These are phyloP conservation scores for Hypena proboscidalis DNA, from an alignment of 2,888 invertebrate genomes.

Conservation along the genomic window DNA sequence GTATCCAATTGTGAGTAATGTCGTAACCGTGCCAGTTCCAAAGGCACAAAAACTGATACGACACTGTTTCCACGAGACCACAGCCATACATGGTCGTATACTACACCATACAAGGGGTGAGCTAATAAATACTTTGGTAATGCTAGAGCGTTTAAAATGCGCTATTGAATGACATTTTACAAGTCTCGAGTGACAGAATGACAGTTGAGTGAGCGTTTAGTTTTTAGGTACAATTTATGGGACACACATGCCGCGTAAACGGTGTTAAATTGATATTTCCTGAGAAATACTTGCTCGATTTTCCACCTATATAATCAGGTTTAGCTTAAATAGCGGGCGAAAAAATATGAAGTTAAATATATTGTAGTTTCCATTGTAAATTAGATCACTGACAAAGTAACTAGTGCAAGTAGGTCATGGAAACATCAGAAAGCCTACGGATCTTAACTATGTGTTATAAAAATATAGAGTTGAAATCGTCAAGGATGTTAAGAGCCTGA, in stretches of 20 bases:
- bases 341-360: too few species aligned
- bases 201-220: slow-evolving; percentile 24
- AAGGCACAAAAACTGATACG: slow-evolving; percentile 59
- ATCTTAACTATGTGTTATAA: too few species aligned
- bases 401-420: too few species aligned
- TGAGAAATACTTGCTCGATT: too few species aligned
- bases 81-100: slow-evolving; percentile 64
- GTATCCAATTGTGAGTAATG: slow-evolving; percentile 44
- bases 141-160: slow-evolving; percentile 39
- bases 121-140: slow-evolving; percentile 51
- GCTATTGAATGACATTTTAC: slow-evolving; percentile 35
- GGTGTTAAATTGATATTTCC: too few species aligned
- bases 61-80: slow-evolving; percentile 70
- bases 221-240: slow-evolving; percentile 17
- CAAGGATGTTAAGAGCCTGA: too few species aligned
- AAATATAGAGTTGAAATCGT: too few species aligned
- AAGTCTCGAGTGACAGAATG: slow-evolving; percentile 32
- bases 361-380: too few species aligned
- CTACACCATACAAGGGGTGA: slow-evolving; percentile 51
- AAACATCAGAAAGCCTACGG: too few species aligned
- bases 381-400: too few species aligned
- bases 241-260: neutral
- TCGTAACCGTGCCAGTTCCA: slow-evolving; percentile 48
- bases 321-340: too few species aligned
- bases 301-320: too few species aligned